Conservation (phyloP, 2,797 vertebrate genomes). For the Hoplostethus atlanticus region DNA sequence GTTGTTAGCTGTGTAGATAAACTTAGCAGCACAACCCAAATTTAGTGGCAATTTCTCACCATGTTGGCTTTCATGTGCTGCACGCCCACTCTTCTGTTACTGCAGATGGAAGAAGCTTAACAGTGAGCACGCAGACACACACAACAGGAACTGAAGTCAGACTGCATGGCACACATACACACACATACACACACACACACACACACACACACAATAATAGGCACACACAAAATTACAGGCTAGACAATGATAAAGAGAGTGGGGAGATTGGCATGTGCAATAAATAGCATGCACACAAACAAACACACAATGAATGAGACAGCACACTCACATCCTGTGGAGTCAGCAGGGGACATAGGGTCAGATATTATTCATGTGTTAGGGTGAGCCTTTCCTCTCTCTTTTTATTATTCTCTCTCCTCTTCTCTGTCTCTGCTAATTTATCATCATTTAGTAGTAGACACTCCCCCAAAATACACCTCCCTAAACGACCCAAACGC, state of each 20-base stretch:
- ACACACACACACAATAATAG: conserved; percentile 14
- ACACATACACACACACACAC: too few relatives aligned
- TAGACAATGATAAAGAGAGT: conserved; percentile 27
- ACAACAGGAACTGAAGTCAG: background rate
- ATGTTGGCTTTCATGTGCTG: too few relatives aligned
- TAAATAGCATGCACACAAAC: background rate
- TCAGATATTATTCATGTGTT: conserved; percentile 50
- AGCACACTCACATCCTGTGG: conserved; percentile 37
- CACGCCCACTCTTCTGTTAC: background rate
- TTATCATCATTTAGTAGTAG: conserved; percentile 43
- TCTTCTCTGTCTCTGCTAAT: conserved; percentile 39
- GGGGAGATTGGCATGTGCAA: conserved; percentile 12
- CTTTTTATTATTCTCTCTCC: background rate
- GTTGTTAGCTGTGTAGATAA: too few relatives aligned
- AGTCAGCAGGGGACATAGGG: conserved; percentile 35
- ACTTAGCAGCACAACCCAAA: too few relatives aligned
- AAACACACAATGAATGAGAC: background rate
- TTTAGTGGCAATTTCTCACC: too few relatives aligned
- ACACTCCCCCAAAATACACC: conserved; percentile 3
- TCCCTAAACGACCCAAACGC: conserved; percentile 26
- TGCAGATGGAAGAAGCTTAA: conserved; percentile 2
- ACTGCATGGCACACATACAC: too few relatives aligned
- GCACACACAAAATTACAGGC: conserved; percentile 13
- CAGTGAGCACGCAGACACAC: background rate
- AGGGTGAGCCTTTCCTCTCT: conserved; percentile 1